These are phyloP conservation scores for Sesamia nonagrioides DNA, from an alignment of 1,140 invertebrate genomes.

Conservation along the genomic window DNA sequence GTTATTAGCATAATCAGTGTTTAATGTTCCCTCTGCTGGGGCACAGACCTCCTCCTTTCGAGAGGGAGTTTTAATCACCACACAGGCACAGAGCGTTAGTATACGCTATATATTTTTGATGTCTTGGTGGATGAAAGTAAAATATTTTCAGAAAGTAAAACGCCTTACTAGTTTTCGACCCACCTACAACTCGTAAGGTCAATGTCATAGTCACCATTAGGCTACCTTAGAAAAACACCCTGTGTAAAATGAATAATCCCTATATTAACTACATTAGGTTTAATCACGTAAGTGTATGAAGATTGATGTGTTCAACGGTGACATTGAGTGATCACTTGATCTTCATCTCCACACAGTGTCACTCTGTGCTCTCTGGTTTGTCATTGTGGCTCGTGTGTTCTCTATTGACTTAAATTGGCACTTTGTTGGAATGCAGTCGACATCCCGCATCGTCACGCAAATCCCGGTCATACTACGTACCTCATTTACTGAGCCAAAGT, in stretches of 20 bases:
- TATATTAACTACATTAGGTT: neutral
- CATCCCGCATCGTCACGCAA: slow-evolving; percentile 13
- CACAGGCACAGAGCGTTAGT: too few relatives aligned
- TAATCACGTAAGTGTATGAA: slow-evolving; percentile 15
- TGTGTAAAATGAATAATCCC: neutral
- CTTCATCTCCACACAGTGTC: neutral
- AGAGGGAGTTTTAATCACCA: too few relatives aligned
- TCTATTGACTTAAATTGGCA: slow-evolving; percentile 35
- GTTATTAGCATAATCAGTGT: too few relatives aligned
- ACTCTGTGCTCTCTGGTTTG: slow-evolving; percentile 9
- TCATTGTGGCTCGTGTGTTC: neutral
- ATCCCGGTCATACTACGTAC: neutral
- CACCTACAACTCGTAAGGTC: too few relatives aligned
- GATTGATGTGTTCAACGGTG: slow-evolving; percentile 16
- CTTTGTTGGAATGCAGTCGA: slow-evolving; percentile 14
- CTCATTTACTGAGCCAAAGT: neutral
- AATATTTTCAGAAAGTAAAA: too few relatives aligned
- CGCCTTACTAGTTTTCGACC: too few relatives aligned
- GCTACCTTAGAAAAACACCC: neutral
- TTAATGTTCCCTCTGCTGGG: too few relatives aligned
- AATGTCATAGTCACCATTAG: too few relatives aligned
- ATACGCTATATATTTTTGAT: too few relatives aligned
- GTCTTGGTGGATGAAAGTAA: too few relatives aligned
- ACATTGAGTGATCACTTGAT: slow-evolving; percentile 15
- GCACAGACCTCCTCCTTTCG: too few relatives aligned